These are phyloP conservation scores for Betta splendens DNA, from an alignment of 2,797 vertebrate genomes.

Conservation along the genomic window DNA sequence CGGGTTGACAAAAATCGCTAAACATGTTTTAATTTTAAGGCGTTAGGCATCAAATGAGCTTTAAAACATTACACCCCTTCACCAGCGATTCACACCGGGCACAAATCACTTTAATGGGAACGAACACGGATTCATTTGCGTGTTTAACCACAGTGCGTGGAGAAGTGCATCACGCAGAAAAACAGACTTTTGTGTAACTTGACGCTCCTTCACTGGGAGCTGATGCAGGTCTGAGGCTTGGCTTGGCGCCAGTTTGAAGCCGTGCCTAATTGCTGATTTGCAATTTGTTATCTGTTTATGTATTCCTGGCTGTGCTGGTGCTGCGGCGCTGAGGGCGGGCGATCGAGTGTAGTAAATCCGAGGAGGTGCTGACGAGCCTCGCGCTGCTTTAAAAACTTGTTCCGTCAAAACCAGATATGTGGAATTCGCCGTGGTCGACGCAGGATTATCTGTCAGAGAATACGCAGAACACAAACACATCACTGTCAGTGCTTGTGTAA, in stretches of 20 bases:
- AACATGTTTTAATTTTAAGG: conserved; percentile 17
- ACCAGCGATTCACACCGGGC: conserved; percentile 21
- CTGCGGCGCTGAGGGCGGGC: conserved; percentile 10
- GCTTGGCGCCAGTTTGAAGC: conserved; percentile 36
- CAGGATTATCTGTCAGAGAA: background rate
- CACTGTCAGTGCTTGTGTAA: background rate
- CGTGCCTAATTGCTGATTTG: conserved; percentile 43
- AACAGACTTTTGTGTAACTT: conserved; percentile 39
- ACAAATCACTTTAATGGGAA: conserved; percentile 28
- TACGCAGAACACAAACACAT: background rate
- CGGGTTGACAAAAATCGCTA: background rate
- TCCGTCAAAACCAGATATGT: conserved; percentile 6
- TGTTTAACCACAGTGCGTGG: conserved; percentile 15
- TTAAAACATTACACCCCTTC: conserved; percentile 31
- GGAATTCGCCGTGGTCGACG: conserved; percentile 4
- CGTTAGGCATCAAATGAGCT: conserved; percentile 28
- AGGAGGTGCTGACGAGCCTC: conserved; percentile 14
- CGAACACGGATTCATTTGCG: conserved; percentile 35
- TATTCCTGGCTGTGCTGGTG: conserved; percentile 18
- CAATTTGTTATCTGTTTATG: conserved; percentile 45
- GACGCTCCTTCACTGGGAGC: conserved; percentile 22
- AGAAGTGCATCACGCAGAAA: conserved; percentile 22
- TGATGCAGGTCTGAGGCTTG: conserved; percentile 36
- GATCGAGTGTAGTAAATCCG: conserved; percentile 14
- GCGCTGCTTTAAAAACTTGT: conserved; percentile 16